Percentiles rank a stretch among this genome's conserved stretches.
These are phyloP conservation scores for Melitaea cinxia DNA, from an alignment of 1,140 invertebrate genomes.

Conservation along the genomic window DNA sequence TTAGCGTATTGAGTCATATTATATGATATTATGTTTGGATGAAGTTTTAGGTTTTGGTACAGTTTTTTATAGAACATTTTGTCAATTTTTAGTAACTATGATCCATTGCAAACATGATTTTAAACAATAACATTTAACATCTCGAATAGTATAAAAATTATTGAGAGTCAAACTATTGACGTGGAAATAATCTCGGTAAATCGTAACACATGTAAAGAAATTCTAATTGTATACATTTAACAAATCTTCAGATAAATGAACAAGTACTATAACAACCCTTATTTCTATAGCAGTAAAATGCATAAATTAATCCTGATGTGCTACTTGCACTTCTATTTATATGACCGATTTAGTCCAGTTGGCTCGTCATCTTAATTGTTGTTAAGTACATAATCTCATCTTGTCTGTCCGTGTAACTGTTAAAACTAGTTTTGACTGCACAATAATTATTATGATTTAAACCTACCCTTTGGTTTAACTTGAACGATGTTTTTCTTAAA, in stretches of 20 bases:
- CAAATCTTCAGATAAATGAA: neutral
- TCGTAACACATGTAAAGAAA: neutral
- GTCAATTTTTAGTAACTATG: no score
- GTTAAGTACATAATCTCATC: conserved; percentile 62
- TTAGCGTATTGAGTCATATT: no score
- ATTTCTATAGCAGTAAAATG: neutral
- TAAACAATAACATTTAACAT: no score
- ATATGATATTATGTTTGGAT: no score
- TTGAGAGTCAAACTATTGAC: no score
- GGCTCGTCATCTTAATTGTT: conserved; percentile 54
- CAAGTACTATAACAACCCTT: neutral
- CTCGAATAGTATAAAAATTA: no score
- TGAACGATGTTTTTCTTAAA: neutral
- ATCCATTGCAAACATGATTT: no score
- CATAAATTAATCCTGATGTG: neutral
- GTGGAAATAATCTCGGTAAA: no score
- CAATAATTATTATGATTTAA: conserved; percentile 46
- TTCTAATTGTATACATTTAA: neutral
- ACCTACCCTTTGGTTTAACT: conserved; percentile 7
- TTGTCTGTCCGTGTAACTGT: conserved; percentile 47
- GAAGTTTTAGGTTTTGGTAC: no score
- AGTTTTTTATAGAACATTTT: no score
- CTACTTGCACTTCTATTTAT: conserved; percentile 37
- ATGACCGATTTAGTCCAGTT: conserved; percentile 38
- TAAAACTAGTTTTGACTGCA: conserved; percentile 39